Percentiles rank a stretch among this genome's conserved stretches.
These are phyloP conservation scores for Phocides pigmalion DNA, from an alignment of 1,140 invertebrate genomes.

Conservation along the genomic window DNA sequence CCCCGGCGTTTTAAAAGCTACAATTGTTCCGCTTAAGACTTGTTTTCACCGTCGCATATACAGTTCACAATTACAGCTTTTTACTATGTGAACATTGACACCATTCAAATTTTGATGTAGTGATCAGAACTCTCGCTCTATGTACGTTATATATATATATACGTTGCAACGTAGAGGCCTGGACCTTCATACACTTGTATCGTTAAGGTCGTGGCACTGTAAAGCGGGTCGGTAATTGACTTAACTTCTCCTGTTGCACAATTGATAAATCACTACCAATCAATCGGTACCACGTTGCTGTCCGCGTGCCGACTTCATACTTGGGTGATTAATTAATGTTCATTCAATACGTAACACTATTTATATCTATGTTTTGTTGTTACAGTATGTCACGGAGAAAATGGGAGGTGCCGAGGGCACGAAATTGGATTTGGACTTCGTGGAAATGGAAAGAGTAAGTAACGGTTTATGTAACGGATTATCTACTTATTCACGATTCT, in stretches of 20 bases:
- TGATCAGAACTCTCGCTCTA: neutral
- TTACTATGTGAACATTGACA: neutral
- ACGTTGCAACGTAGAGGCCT: neutral
- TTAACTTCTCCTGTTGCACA: conserved; percentile 19
- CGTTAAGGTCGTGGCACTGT: conserved; percentile 5
- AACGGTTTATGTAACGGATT: conserved; percentile 12
- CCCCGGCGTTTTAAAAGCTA: neutral
- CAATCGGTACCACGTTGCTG: conserved; percentile 3
- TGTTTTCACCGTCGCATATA: neutral
- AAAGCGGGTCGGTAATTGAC: conserved; percentile 14
- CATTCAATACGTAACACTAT: neutral
- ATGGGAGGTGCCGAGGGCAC: conserved; percentile 99
- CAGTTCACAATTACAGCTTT: neutral
- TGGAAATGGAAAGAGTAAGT: conserved; percentile 99
- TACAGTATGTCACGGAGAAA: conserved; percentile 99
- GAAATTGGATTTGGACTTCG: conserved; percentile 98
- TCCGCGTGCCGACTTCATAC: conserved; percentile 12
- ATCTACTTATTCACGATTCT: conserved; percentile 10
- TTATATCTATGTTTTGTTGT: conserved; percentile 52
- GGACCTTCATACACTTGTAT: conserved; percentile 8
- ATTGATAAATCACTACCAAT: conserved; percentile 23
- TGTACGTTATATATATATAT: no score
- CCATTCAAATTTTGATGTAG: neutral
- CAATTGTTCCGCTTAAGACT: neutral
- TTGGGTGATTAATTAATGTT: conserved; percentile 19